Conservation (phyloP, 2,888 invertebrate genomes). For the Hypselothyrea guttata region DNA sequence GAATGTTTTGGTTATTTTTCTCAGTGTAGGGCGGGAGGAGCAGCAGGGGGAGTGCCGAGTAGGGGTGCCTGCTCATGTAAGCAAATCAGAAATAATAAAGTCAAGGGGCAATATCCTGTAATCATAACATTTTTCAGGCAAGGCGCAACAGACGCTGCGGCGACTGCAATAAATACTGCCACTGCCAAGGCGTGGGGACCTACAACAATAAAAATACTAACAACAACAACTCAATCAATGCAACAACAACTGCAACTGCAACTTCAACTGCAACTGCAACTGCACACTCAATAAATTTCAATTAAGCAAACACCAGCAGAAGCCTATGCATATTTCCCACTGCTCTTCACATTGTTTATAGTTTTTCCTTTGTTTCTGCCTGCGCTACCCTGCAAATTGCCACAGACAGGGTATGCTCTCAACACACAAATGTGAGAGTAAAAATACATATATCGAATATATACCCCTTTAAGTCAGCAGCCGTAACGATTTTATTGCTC, state of each 20-base stretch:
- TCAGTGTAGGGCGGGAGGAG: not conserved
- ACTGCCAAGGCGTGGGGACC: constrained; percentile 9
- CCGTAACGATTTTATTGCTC: too few species aligned
- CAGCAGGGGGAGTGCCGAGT: not conserved
- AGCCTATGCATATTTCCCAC: constrained; percentile 32
- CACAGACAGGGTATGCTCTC: not conserved
- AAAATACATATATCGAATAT: not conserved
- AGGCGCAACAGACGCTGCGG: constrained; percentile 22
- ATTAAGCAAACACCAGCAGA: constrained; percentile 54
- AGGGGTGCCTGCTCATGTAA: constrained; percentile 2
- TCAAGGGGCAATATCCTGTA: constrained; percentile 67
- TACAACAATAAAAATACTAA: too few species aligned
- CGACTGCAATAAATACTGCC: constrained; percentile 6
- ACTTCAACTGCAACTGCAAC: constrained; percentile 21
- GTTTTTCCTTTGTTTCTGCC: constrained; percentile 42
- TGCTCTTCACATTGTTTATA: constrained; percentile 41
- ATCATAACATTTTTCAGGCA: constrained; percentile 46
- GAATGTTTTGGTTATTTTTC: too few species aligned
- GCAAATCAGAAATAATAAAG: constrained; percentile 62
- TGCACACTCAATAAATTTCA: constrained; percentile 71
- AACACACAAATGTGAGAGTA: too few species aligned
- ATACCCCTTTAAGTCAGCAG: too few species aligned
- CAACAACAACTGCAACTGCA: constrained; percentile 13
- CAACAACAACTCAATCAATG: constrained; percentile 13
- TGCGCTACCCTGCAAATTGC: constrained; percentile 13